A percentile compares a stretch with the other conserved stretches of the same genome.
phyloP scores from a whole-genome alignment of 1,140 invertebrate genomes.

The Tyrophagus putrescentiae region DNA sequence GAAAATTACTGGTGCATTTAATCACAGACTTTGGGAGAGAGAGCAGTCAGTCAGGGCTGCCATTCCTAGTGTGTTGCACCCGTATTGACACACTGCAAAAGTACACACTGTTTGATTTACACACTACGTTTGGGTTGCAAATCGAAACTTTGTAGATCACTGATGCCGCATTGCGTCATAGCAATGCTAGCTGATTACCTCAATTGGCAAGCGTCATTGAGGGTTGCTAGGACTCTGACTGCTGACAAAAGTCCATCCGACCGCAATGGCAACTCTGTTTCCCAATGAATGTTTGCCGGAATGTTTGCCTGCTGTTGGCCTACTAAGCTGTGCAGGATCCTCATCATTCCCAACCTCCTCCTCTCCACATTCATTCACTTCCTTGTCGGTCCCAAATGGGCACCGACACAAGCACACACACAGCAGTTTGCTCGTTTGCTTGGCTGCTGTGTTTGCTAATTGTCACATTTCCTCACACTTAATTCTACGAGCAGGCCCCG shows the following conservation, averaged over 20 bases:
- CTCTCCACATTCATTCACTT: too few species aligned
- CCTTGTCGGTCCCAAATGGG: slow-evolving; percentile 3
- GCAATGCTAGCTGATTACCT: too few species aligned
- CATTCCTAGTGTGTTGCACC: neutral
- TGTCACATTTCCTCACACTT: slow-evolving; percentile 11
- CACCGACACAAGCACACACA: neutral
- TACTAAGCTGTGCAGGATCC: too few species aligned
- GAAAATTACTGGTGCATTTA: slow-evolving; percentile 5
- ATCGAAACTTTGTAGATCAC: neutral
- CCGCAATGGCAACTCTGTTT: neutral
- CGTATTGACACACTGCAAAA: slow-evolving; percentile 1
- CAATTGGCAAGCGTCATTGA: too few species aligned
- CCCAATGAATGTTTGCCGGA: too few species aligned
- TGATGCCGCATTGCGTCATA: neutral
- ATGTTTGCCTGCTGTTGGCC: too few species aligned
- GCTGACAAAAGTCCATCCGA: too few species aligned
- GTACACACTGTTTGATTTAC: neutral
- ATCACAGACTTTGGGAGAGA: too few species aligned
- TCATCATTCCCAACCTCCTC: too few species aligned
- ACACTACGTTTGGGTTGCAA: neutral
- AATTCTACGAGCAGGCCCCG: slow-evolving; percentile 2
- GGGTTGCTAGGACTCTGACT: too few species aligned
- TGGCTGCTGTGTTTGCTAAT: slow-evolving; percentile 3
- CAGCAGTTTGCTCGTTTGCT: neutral
- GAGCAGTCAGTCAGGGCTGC: too few species aligned